These are phyloP conservation scores for Gnathonemus echidnorhynchus DNA, from an alignment of 2,113 vertebrate species.

Conservation along the genomic window DNA sequence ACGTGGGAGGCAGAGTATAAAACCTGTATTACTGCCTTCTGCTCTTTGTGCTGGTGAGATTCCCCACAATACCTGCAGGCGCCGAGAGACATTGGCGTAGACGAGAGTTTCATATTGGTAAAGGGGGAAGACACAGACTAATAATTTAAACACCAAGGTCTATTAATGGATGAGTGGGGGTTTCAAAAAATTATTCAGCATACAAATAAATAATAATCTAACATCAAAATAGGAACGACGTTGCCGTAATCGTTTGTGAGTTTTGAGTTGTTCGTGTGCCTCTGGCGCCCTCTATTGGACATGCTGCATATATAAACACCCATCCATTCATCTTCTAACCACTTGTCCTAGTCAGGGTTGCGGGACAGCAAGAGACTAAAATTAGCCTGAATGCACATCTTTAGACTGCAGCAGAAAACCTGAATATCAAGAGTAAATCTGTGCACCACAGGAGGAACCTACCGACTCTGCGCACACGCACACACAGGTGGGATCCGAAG, in stretches of 20 bases:
- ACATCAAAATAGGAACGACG: background rate
- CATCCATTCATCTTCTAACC: background rate
- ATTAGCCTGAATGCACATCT: background rate
- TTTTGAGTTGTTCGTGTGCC: background rate
- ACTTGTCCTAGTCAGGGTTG: background rate
- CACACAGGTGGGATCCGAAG: background rate
- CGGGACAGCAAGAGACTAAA: background rate
- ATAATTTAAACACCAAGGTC: background rate
- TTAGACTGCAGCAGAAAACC: background rate
- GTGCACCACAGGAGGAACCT: background rate
- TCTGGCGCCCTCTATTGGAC: constrained; percentile 14
- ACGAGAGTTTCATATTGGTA: background rate
- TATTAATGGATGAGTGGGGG: background rate
- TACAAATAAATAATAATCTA: background rate
- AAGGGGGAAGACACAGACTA: background rate
- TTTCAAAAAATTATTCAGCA: background rate
- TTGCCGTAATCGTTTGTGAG: background rate
- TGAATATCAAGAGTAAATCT: background rate
- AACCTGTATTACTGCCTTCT: constrained; percentile 33
- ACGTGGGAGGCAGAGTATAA: constrained; percentile 13
- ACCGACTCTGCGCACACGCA: background rate
- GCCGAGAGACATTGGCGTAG: background rate
- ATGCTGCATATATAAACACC: background rate
- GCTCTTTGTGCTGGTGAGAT: constrained; percentile 56
- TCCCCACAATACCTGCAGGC: constrained; percentile 27